Percentiles rank a stretch among this genome's conserved stretches.
Conservation (phyloP, 1,140 invertebrate genomes). For the Octopus sinensis region DNA sequence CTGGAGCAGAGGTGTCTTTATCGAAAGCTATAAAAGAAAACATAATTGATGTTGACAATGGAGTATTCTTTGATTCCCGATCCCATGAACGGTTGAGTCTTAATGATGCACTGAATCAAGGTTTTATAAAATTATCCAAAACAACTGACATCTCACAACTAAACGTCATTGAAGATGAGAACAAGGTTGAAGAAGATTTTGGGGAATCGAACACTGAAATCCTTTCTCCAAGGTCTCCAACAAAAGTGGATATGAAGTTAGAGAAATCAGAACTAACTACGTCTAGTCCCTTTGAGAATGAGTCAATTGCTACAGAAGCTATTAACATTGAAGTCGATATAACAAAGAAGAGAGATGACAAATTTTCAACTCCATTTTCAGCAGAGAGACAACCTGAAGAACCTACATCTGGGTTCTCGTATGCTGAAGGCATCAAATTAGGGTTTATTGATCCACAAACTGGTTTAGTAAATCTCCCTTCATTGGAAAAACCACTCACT, state of each 20-base stretch:
- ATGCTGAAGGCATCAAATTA: slow-evolving; percentile 60
- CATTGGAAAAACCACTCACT: slow-evolving; percentile 71
- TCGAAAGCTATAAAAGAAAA: slow-evolving; percentile 63
- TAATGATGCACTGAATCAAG: slow-evolving; percentile 42
- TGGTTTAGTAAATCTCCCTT: slow-evolving; percentile 77
- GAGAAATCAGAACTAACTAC: slow-evolving; percentile 38
- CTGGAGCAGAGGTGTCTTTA: slow-evolving; percentile 71
- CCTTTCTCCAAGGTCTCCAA: slow-evolving; percentile 27
- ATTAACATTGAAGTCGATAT: slow-evolving; percentile 47
- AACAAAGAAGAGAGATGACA: slow-evolving; percentile 22
- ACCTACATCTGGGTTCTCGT: slow-evolving; percentile 38
- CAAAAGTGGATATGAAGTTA: slow-evolving; percentile 47
- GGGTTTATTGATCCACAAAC: slow-evolving; percentile 73
- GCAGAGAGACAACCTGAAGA: neutral
- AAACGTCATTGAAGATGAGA: slow-evolving; percentile 36
- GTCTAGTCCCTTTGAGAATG: slow-evolving; percentile 25
- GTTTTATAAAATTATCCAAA: slow-evolving; percentile 48
- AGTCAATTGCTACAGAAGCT: slow-evolving; percentile 38
- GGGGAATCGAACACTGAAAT: slow-evolving; percentile 20
- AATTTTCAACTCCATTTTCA: slow-evolving; percentile 2
- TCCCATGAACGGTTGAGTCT: slow-evolving; percentile 64
- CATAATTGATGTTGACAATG: slow-evolving; percentile 78
- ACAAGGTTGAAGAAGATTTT: slow-evolving; percentile 28
- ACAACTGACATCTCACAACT: slow-evolving; percentile 35
- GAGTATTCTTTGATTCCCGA: slow-evolving; percentile 75